Base-by-base conservation (phyloP, 1,140 invertebrate genomes). In the Pantala flavescens region DNA sequence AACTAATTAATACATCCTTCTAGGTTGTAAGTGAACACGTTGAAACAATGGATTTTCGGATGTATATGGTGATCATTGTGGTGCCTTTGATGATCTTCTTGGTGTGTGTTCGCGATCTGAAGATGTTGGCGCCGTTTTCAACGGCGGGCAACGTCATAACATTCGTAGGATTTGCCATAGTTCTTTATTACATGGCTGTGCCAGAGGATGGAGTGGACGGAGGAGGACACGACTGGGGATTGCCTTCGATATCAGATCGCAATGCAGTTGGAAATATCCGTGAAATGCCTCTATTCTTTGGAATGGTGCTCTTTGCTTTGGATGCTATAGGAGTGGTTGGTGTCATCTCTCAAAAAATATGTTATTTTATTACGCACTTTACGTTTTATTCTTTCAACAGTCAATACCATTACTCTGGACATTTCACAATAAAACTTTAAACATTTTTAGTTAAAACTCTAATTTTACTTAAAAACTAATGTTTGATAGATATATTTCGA, bases 271-370 rank as follows among this genome's bases (percentile, higher is more conserved):
- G 87, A 28, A 77, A 84, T 7, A 76, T 84, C 0, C 73, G 80
- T 75, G 81, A 87, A 87, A 12, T 78, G 16, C 77, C 76, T 5
- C 82, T 91, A 0, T 91, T 87, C 78, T 91, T 93, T 78, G 91
- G 91, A 3, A 93, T 90, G 0, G 90, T 90, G 0, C 82, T 93
- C 0, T 93, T 91, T 80, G 89, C 92, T 0, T 85, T 92, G 76
- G 92, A 93, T 84, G 90, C 91, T n/a, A 93, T 93, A 75, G 89
- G 88, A 36, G 85, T 90, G 72, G 86, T 88, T 80, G 85, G 81
- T 83, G 2, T 70, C 23, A 5, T 70, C 11, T 63, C 14, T n/a
- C n/a, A n/a, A n/a, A n/a, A n/a, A n/a, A n/a, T n/a, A n/a, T n/a
- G n/a, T n/a, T n/a, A n/a, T n/a, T n/a, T n/a, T n/a, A n/a, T n/a